Conservation (phyloP, 2,113 vertebrate genomes). For the Notothenia coriiceps region DNA sequence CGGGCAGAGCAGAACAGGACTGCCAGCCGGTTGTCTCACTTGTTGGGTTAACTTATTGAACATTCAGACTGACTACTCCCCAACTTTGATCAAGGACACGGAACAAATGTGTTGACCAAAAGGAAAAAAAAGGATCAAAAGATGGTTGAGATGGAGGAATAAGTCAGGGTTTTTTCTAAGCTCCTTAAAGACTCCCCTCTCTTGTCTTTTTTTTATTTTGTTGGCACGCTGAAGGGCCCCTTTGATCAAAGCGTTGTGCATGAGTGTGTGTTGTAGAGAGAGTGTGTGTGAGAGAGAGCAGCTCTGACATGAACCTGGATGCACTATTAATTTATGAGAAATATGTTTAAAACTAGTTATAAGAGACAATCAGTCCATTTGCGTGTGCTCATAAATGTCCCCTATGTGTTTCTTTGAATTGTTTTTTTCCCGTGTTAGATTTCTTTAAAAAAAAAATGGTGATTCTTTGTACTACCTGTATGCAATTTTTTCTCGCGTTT, state of each 20-base stretch:
- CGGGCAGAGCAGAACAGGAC: constrained; percentile 60
- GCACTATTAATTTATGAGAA: constrained; percentile 97
- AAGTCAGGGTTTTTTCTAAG: constrained; percentile 69
- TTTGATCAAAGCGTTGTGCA: constrained; percentile 71
- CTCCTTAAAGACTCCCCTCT: constrained; percentile 76
- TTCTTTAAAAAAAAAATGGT: constrained; percentile 51
- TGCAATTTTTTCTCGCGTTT: constrained; percentile 55
- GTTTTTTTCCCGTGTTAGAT: constrained; percentile 51
- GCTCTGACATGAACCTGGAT: constrained; percentile 91
- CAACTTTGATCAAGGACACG: constrained; percentile 80
- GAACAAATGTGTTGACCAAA: constrained; percentile 73
- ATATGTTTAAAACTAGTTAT: constrained; percentile 88
- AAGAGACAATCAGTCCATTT: constrained; percentile 94
- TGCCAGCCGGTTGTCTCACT: constrained; percentile 53
- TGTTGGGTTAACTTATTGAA: constrained; percentile 76
- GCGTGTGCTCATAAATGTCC: constrained; percentile 54
- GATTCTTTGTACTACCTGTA: constrained; percentile 71
- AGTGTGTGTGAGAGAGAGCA: constrained; percentile 64
- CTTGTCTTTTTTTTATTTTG: constrained; percentile 64
- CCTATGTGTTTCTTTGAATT: constrained; percentile 49
- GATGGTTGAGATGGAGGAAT: constrained; percentile 67
- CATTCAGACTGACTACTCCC: constrained; percentile 69
- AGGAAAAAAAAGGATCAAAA: constrained; percentile 62
- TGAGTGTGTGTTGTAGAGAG: constrained; percentile 50
- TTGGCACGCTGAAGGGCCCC: constrained; percentile 70